These are phyloP conservation scores for Fopius arisanus DNA, from an alignment of 1,140 invertebrate species.

Conservation along the genomic window DNA sequence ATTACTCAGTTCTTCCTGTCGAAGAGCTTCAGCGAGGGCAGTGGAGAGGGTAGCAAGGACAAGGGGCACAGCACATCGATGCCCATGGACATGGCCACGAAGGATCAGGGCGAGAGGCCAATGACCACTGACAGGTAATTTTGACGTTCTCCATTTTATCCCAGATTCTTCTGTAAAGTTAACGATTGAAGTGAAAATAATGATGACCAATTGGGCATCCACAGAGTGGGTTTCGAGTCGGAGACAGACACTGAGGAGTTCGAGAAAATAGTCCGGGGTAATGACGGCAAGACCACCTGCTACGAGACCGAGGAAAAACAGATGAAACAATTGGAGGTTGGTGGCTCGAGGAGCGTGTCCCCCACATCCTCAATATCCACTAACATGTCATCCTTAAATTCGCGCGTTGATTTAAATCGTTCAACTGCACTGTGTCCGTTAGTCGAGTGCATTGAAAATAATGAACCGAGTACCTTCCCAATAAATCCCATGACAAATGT, in stretches of 20 bases:
- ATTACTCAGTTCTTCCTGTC: constrained; percentile 78
- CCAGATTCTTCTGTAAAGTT: too few species aligned
- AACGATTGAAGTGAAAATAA: too few species aligned
- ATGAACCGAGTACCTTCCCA: constrained; percentile 20
- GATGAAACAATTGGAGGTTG: constrained; percentile 63
- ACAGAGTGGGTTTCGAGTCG: constrained; percentile 75
- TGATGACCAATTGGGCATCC: too few species aligned
- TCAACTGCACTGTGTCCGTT: constrained; percentile 55
- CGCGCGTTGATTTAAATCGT: constrained; percentile 51
- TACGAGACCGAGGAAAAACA: constrained; percentile 52
- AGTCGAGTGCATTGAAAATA: constrained; percentile 53
- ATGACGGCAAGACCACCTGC: constrained; percentile 60
- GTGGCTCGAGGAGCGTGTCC: constrained; percentile 59
- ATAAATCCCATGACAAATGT: constrained; percentile 9
- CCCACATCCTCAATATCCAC: constrained; percentile 56
- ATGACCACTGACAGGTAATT: constrained; percentile 53
- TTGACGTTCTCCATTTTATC: not conserved
- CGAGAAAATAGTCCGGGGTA: constrained; percentile 76
- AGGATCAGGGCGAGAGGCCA: constrained; percentile 38
- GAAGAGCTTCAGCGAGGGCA: constrained; percentile 54
- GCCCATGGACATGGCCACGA: constrained; percentile 44
- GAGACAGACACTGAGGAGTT: constrained; percentile 86
- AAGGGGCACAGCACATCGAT: constrained; percentile 52
- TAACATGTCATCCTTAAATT: constrained; percentile 55
- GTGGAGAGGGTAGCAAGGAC: constrained; percentile 52